A percentile compares a stretch with the other conserved stretches of the same genome.
These are phyloP conservation scores for Drosophila nr. fundita DNA, from an alignment of 2,888 invertebrate genomes.

Conservation along the genomic window DNA sequence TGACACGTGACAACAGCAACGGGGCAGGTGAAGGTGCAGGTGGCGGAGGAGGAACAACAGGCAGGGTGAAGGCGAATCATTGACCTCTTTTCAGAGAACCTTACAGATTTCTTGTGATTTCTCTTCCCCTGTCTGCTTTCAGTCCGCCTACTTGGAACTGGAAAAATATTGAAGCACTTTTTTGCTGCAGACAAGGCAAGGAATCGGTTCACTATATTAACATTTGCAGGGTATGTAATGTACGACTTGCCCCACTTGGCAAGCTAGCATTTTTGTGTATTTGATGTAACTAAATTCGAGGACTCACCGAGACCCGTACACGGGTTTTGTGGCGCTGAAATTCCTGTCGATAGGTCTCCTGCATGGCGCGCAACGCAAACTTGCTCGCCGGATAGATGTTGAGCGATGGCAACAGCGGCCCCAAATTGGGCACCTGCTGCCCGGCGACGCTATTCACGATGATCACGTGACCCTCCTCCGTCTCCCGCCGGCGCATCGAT, in stretches of 20 bases:
- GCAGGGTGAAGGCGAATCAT: not conserved
- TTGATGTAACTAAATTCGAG: not conserved
- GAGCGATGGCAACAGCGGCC: constrained; percentile 80
- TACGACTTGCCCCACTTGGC: not conserved
- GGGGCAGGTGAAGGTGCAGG: not conserved
- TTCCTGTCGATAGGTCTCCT: constrained; percentile 84
- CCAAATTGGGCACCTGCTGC: constrained; percentile 82
- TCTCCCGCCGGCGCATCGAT: constrained; percentile 85
- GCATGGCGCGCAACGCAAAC: constrained; percentile 84
- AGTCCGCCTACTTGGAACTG: not conserved
- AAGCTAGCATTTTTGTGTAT: not conserved
- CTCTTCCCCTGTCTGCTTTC: not conserved
- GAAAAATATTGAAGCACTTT: no score
- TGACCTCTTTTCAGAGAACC: not conserved
- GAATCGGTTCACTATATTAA: not conserved
- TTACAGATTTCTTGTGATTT: not conserved
- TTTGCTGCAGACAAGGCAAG: no score
- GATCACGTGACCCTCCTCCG: constrained; percentile 86
- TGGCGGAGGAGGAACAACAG: not conserved
- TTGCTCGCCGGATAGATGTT: constrained; percentile 85
- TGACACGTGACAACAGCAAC: constrained; percentile 28
- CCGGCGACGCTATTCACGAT: constrained; percentile 85
- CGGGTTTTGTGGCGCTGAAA: constrained; percentile 80
- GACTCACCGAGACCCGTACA: constrained; percentile 83
- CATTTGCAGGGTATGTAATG: no score